These are phyloP conservation scores for Sternarchorhynchus goeldii DNA, from an alignment of 2,797 vertebrate genomes.

Conservation along the genomic window DNA sequence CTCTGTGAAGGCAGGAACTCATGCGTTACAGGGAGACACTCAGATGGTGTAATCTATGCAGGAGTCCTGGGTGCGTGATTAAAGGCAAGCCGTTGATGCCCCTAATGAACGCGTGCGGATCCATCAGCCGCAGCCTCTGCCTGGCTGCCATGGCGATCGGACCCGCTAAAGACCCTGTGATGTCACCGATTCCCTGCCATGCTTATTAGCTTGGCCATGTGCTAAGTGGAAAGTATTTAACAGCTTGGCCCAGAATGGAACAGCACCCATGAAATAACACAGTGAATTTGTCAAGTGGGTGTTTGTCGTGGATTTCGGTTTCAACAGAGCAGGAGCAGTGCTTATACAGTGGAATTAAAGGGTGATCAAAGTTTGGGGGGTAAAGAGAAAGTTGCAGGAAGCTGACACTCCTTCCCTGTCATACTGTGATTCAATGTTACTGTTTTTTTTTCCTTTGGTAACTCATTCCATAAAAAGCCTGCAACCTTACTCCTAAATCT, in stretches of 20 bases:
- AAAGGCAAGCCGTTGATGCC: conserved; percentile 21
- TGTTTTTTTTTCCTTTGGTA: background rate
- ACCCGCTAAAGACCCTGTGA: conserved; percentile 2
- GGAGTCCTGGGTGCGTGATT: conserved; percentile 6
- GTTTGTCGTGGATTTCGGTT: background rate
- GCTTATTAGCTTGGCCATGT: background rate
- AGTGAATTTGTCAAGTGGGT: background rate
- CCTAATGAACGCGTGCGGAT: conserved; percentile 17
- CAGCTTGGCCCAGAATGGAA: background rate
- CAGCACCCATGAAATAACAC: no score
- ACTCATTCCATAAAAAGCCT: background rate
- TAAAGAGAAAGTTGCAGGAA: conserved; percentile 38
- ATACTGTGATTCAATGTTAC: background rate
- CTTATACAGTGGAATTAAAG: conserved; percentile 61
- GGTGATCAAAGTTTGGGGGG: conserved; percentile 64
- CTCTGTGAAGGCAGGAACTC: conserved; percentile 9
- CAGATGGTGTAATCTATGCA: conserved; percentile 22
- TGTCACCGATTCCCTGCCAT: background rate
- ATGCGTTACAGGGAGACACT: conserved; percentile 14
- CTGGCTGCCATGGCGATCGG: background rate
- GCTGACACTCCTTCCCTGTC: background rate
- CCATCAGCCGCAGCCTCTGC: background rate
- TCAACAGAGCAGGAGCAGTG: conserved; percentile 6
- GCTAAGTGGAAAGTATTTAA: background rate
- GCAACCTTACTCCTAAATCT: background rate